Evolutionary conservation across 2,113 vertebrate species (phyloP), one percentile per base, ranked within the genome.

Genomic region (Theropithecus gelada): DNA sequence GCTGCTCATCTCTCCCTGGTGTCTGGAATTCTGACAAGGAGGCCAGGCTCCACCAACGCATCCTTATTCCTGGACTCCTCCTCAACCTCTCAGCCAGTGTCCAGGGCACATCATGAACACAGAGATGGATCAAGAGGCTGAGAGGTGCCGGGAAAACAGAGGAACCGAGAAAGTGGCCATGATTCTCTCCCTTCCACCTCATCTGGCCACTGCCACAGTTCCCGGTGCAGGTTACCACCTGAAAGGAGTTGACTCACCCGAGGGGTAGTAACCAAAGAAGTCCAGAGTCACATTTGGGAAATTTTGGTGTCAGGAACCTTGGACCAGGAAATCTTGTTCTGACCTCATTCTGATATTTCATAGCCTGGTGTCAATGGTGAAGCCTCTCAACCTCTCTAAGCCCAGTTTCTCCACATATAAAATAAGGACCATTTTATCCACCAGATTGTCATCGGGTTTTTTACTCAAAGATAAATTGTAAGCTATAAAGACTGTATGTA

Each of bases 1-100:
- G 70, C 90, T 84, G 86, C 50, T 96, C 0, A 55, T 50, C 94
- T 90, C 96, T 91, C 40, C 72, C 79, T 81, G 59, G 48, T 20
- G 61, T 81, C 91, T 89, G 79, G 91, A 73, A 61, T 90, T 94
- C 92, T 88, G 80, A 92, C 70, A 88, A 80, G 66, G 75, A 94
- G 43, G 43, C 73, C 93, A 93, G 82, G 35, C 55, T 79, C 45
- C 68, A 12, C 61, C 45, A 23, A 86, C 8, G 32, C 5, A 3
- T 23, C 61, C 45, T 55, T 0, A 0, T 50, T 70, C 30, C 61
- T 22, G 5, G 35, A 43, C 11, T 88, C 50, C 72, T 84, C 40
- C 55, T 75, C 1, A 0, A 50, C 70, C 59, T 52, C 72, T 81
- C 82, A 30, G 73, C 25, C 66, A 70, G 32, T 22, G 73, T 90